Evolutionary conservation across 1,140 invertebrate genomes (phyloP), one percentile per base, ranked within the genome.

Genomic region (Papilio aristodemus): DNA sequence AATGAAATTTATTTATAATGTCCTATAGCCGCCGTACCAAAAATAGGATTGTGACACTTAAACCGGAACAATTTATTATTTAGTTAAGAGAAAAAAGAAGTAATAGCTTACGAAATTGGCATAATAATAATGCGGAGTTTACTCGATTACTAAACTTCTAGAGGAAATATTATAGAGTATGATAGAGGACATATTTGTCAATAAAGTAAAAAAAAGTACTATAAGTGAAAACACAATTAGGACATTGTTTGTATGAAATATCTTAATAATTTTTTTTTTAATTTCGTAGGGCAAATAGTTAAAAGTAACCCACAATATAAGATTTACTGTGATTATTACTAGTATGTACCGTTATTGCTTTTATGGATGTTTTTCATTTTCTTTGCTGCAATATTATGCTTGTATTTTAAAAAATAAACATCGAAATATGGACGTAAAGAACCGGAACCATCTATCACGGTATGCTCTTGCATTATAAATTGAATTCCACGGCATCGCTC

Each of bases 381-480:
- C 17, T 19, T 7, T 54, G 46, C 9, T 10, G 19, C 1, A 17
- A 46, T 46, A 14, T n/a, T n/a, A 32, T 54, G 1, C 19, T 4
- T 22, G 22, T 19, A 54, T 54, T 54, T 25, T 22, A 22, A 11
- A 54, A 54, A 54, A 54, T 54, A 54, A 22, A 46, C 8, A 46
- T 46, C 43, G 17, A 46, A 46, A 54, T 25, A 54, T 54, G 9
- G 9, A 22, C 4, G 46, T 3, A 54, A 54, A 54, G 19, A 54
- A 46, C 43, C 8, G 7, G 43, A 46, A 54, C 19, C 46, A 54
- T 54, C 46, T 54, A 54, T 54, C 46, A 46, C 14, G 17, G 46
- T 54, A 25, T 54, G 46, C 46, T 54, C 46, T 25, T 54, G 19
- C 46, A 54, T 54, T 54, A 54, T 54, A 54, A 54, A 54, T 54